Percentiles rank a stretch among this genome's conserved stretches.
These are phyloP conservation scores for Psophia crepitans DNA, from an alignment of 2,113 vertebrate species.

Conservation along the genomic window DNA sequence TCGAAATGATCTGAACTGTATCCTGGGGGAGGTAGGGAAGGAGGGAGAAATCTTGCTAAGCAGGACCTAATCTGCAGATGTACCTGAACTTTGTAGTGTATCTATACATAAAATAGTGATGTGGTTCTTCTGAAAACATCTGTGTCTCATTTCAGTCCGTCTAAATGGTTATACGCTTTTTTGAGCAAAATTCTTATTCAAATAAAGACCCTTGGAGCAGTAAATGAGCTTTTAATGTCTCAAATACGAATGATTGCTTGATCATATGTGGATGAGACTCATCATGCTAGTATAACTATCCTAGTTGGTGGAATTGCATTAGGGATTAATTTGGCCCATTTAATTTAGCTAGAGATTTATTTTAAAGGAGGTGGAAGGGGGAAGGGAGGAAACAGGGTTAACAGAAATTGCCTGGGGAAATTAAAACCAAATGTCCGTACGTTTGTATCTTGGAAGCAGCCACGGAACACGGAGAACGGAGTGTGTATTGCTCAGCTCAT, in stretches of 20 bases:
- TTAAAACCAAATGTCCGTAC: conserved; percentile 28
- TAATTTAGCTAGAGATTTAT: conserved; percentile 50
- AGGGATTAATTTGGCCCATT: conserved; percentile 66
- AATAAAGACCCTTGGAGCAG: conserved; percentile 3
- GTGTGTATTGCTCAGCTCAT: conserved; percentile 27
- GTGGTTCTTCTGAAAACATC: not conserved
- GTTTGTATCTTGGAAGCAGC: not conserved
- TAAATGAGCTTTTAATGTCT: conserved; percentile 6
- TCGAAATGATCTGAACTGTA: not conserved
- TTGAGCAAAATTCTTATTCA: not conserved
- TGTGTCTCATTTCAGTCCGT: not conserved
- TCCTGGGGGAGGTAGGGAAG: not conserved
- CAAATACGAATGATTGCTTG: not conserved
- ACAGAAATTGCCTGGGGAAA: conserved; percentile 38
- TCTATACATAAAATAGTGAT: not conserved
- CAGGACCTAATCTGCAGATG: not conserved
- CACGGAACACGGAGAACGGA: not conserved
- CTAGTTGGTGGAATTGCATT: conserved; percentile 23
- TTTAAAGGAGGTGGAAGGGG: conserved; percentile 15
- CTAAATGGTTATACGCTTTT: not conserved
- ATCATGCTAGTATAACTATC: not conserved
- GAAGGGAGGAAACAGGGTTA: conserved; percentile 34
- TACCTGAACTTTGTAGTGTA: not conserved
- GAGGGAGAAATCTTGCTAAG: not conserved
- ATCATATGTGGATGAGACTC: not conserved